Conservation (phyloP, 2,888 invertebrate genomes). For the Ferdinandea cuprea region DNA sequence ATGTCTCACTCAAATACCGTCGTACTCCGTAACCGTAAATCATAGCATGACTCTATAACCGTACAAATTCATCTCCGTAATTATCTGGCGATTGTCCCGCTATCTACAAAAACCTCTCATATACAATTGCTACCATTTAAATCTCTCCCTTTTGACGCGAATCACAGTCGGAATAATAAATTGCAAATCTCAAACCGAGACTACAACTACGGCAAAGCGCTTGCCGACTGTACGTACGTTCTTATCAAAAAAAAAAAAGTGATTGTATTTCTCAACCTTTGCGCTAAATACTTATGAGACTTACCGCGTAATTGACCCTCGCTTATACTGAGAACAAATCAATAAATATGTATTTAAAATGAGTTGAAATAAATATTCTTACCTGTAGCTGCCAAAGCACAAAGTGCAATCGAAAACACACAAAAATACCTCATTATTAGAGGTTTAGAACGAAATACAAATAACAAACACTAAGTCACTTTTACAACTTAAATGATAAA, state of each 20-base stretch:
- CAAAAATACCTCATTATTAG: conserved; percentile 48
- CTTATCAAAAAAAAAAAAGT: conserved; percentile 14
- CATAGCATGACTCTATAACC: too few species aligned
- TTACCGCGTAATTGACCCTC: conserved; percentile 16
- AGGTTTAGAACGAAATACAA: neutral
- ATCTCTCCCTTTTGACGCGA: neutral
- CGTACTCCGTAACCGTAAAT: neutral
- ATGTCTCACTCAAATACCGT: too few species aligned
- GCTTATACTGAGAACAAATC: too few species aligned
- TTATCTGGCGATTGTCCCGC: too few species aligned
- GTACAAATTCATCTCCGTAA: too few species aligned
- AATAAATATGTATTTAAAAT: neutral
- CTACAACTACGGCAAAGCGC: conserved; percentile 7
- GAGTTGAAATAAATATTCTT: conserved; percentile 18
- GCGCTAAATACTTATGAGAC: conserved; percentile 12
- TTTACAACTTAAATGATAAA: conserved; percentile 16
- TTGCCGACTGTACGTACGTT: neutral
- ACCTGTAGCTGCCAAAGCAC: conserved; percentile 54
- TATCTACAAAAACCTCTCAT: too few species aligned
- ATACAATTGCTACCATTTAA: neutral
- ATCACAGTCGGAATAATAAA: neutral
- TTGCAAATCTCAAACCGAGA: conserved; percentile 17
- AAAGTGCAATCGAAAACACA: conserved; percentile 39
- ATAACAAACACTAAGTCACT: conserved; percentile 8
- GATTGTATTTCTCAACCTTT: conserved; percentile 1